Percentiles rank a stretch among this genome's conserved stretches.
Evolutionary conservation across 2,113 vertebrate species (phyloP).

Genomic region (Zosterops pallidus): DNA sequence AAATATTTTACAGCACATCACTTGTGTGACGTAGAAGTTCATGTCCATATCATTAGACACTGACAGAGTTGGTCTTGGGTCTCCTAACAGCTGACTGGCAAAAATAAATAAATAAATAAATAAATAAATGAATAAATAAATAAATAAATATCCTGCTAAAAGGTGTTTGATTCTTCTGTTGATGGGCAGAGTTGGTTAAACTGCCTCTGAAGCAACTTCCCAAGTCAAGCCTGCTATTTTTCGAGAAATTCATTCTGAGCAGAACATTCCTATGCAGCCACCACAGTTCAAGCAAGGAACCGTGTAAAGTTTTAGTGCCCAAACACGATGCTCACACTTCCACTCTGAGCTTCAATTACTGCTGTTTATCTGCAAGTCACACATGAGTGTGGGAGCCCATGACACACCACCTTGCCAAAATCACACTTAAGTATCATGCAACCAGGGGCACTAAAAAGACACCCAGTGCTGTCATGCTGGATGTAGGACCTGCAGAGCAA

Average conservation of each 20-base stretch:
- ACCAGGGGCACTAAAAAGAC: not conserved
- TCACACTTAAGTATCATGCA: accelerated
- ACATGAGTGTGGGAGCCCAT: not conserved
- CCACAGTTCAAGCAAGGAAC: not conserved
- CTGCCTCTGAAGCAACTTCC: not conserved
- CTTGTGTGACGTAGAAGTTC: not conserved
- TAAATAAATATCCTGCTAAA: not conserved
- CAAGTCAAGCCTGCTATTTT: not conserved
- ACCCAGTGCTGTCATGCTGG: not conserved
- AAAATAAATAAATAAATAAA: too few species aligned
- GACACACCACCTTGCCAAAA: not conserved
- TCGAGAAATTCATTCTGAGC: not conserved
- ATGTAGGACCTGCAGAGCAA: not conserved
- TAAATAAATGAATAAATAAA: too few species aligned
- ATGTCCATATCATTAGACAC: not conserved
- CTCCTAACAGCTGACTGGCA: not conserved
- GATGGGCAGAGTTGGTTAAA: not conserved
- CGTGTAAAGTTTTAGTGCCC: not conserved
- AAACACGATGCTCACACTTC: not conserved
- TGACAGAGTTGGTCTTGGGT: not conserved
- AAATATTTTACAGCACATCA: not conserved
- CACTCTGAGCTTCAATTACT: not conserved
- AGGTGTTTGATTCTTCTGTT: not conserved
- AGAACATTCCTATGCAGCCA: not conserved
- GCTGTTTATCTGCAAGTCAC: not conserved